Evolutionary conservation across 2,888 invertebrate species (phyloP).

Genomic region (Dendrolimus houi): DNA sequence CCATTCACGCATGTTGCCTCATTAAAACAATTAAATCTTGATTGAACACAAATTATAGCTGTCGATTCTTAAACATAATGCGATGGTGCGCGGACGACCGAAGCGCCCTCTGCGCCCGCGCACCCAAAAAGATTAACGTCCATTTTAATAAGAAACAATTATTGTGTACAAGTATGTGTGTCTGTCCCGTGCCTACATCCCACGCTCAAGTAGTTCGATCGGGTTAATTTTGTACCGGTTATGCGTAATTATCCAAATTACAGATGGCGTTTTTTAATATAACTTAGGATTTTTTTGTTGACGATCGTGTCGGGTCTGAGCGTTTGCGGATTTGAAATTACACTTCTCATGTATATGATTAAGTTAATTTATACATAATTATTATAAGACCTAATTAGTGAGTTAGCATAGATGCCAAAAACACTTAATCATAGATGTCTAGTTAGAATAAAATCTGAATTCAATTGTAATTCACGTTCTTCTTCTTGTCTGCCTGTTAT

Average conservation of each 20-base stretch:
- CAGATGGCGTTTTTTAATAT: constrained; percentile 59
- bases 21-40: constrained; percentile 78
- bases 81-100: constrained; percentile 61
- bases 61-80: constrained; percentile 75
- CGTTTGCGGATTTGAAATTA: constrained; percentile 22
- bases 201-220: constrained; percentile 65
- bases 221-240: constrained; percentile 56
- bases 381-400: constrained; percentile 13
- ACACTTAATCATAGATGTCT: constrained; percentile 2
- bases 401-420: constrained; percentile 1
- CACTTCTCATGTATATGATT: constrained; percentile 13
- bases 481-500: too few species aligned
- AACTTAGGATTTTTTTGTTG: constrained; percentile 52
- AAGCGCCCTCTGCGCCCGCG: constrained; percentile 48
- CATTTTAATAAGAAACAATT: constrained; percentile 76
- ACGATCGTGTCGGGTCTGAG: constrained; percentile 16
- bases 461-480: too few species aligned
- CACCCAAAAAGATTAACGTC: constrained; percentile 68
- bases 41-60: constrained; percentile 77
- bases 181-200: constrained; percentile 47
- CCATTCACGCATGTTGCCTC: constrained; percentile 75
- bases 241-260: constrained; percentile 72
- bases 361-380: constrained; percentile 9
- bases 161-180: constrained; percentile 46
- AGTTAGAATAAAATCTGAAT: background rate